Base-by-base conservation (phyloP, 2,113 vertebrate genomes). In the Catharus fuscescens region DNA sequence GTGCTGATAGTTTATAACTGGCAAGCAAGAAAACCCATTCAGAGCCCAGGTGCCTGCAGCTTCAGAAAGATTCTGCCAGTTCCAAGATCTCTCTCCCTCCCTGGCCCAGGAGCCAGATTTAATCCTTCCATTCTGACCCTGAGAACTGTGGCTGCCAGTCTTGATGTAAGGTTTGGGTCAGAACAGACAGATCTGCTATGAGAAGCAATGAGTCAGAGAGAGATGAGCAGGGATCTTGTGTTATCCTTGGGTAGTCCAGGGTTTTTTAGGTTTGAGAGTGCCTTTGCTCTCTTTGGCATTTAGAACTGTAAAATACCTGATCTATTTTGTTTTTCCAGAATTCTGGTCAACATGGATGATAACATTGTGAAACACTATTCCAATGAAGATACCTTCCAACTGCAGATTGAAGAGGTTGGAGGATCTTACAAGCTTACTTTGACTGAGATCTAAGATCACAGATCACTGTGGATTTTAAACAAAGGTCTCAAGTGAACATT, bases 351-450 rank as follows among this genome's bases (percentile, higher is more conserved):
- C 97, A 99, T 99, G 99, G 99, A 99, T 0, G 99, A 99, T 98
- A 99, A 99, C 97, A 99, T 99, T 38, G 99, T 99, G 98, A 99
- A 99, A 93, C 99, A 99, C 91, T 99, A 99, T 95, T 99, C 99
- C 80, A 99, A 99, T 8, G 99, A 99, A 95, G 99, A 99, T 97
- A 99, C 99, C 86, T 99, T 99, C 98, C 99, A 99, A 98, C 98
- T 99, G 95, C 98, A 98, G 96, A 98, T 99, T 72, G 99, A 99
- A 88, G 99, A 99, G 88, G 83, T 96, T 18, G 99, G 98, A 36
- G 99, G 98, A 69, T 97, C 98, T 31, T 99, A 98, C 96, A 99
- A 99, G 84, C 99, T 99, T 96, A 99, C 99, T 31, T 98, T 99
- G 57, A 99, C 99, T 1, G 99, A 99, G 96, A 99, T 99, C 96